These are phyloP conservation scores for Stenichneumon culpator DNA, from an alignment of 2,888 invertebrate genomes.

Conservation along the genomic window DNA sequence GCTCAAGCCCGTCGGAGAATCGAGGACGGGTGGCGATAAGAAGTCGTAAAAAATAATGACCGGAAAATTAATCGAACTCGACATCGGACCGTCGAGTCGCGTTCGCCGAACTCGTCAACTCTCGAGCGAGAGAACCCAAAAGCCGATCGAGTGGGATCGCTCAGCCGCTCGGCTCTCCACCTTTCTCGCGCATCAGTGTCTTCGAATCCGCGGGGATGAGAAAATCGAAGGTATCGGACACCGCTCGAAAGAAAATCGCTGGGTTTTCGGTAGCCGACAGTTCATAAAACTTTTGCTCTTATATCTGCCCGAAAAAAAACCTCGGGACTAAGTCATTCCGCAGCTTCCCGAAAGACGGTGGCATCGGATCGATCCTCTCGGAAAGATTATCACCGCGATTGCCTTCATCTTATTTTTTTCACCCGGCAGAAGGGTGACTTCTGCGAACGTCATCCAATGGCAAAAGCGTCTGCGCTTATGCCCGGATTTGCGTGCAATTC, in stretches of 20 bases:
- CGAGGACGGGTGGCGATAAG: constrained; percentile 78
- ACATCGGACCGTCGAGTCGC: constrained; percentile 81
- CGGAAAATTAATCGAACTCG: constrained; percentile 84
- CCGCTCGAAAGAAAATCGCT: constrained; percentile 27
- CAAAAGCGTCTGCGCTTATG: constrained; percentile 72
- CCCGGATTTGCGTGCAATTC: constrained; percentile 78
- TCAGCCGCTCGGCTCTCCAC: constrained; percentile 21
- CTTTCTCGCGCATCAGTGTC: constrained; percentile 27
- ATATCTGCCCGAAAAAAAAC: constrained; percentile 28
- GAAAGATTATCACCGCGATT: not conserved
- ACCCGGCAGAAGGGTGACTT: not conserved
- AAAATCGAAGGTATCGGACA: constrained; percentile 57
- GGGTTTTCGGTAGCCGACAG: constrained; percentile 37
- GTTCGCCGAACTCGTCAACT: constrained; percentile 79
- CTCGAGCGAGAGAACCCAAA: constrained; percentile 57
- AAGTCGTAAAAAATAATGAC: constrained; percentile 84
- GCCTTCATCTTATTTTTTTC: not conserved
- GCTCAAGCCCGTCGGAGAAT: constrained; percentile 31
- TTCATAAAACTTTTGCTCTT: constrained; percentile 57
- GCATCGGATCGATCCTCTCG: not conserved
- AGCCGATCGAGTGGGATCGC: constrained; percentile 54
- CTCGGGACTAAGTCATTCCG: constrained; percentile 4
- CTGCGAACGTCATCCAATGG: not conserved
- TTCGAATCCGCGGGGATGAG: constrained; percentile 27
- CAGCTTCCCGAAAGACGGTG: not conserved